Percentiles rank a stretch among this genome's conserved stretches.
These are phyloP conservation scores for Myotis planiceps DNA, from an alignment of 2,797 vertebrate genomes.

Conservation along the genomic window DNA sequence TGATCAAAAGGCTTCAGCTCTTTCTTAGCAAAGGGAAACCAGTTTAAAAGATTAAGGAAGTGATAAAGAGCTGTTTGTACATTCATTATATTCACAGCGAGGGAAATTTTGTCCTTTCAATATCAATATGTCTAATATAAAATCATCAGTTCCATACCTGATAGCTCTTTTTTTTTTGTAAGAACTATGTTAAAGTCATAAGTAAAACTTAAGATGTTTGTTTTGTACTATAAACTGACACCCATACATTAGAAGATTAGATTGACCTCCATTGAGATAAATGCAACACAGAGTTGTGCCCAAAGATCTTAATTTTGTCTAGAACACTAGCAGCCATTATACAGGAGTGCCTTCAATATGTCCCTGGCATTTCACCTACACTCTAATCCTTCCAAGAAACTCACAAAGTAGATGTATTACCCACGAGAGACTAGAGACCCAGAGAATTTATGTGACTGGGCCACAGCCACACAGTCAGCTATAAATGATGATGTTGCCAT, in stretches of 20 bases:
- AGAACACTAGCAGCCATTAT: neutral
- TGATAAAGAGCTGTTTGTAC: neutral
- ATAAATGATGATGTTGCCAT: neutral
- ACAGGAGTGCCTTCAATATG: neutral
- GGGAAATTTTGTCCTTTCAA: neutral
- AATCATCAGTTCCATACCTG: neutral
- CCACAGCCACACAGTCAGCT: neutral
- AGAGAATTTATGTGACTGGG: neutral
- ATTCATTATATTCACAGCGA: neutral
- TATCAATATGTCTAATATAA: neutral
- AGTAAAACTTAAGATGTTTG: neutral
- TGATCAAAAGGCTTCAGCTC: neutral
- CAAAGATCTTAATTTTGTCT: neutral
- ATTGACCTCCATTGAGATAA: neutral
- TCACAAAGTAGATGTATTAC: neutral
- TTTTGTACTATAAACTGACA: neutral
- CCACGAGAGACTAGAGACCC: neutral
- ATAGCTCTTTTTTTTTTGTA: neutral
- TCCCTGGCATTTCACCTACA: neutral
- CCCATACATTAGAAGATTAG: neutral
- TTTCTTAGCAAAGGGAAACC: neutral
- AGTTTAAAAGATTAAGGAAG: neutral
- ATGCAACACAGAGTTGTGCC: neutral
- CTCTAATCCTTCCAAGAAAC: neutral
- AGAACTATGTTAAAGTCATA: slow-evolving; percentile 22